Percentiles rank a stretch among this genome's conserved stretches.
phyloP scores from a whole-genome alignment of 1,140 invertebrate genomes.

The Drosophila lowei region DNA sequence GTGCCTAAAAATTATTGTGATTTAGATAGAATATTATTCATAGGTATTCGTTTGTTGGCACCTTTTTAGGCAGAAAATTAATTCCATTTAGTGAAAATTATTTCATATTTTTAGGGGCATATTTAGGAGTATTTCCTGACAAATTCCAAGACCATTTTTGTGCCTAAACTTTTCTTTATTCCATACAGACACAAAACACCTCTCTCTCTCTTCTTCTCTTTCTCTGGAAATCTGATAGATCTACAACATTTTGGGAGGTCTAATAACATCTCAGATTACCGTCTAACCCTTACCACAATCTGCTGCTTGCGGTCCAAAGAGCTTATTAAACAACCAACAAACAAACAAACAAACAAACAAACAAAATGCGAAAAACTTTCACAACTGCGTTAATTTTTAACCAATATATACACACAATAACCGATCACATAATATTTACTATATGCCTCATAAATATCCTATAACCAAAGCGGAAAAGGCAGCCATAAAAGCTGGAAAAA shows the following conservation, averaged over 20 bases:
- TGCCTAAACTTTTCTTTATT: too few species aligned
- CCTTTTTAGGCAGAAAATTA: too few species aligned
- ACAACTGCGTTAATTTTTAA: conserved; percentile 76
- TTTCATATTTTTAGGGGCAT: too few species aligned
- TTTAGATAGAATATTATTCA: too few species aligned
- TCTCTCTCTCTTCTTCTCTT: neutral
- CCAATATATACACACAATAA: conserved; percentile 43
- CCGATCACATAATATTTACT: neutral
- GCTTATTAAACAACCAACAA: conserved; percentile 58
- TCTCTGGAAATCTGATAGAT: neutral
- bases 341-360: conserved; percentile 18
- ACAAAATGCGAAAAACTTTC: conserved; percentile 61
- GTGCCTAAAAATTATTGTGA: too few species aligned
- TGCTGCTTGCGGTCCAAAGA: conserved; percentile 64
- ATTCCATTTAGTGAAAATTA: too few species aligned
- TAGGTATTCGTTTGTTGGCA: too few species aligned
- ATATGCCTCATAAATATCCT: conserved; percentile 21
- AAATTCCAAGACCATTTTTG: too few species aligned
- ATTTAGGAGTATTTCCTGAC: too few species aligned
- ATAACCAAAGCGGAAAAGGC: conserved; percentile 45
- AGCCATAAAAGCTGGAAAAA: conserved; percentile 24
- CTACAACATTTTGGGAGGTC: conserved; percentile 7
- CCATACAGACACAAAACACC: neutral
- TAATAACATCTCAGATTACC: conserved; percentile 49
- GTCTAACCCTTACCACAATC: conserved; percentile 58